phyloP scores from a whole-genome alignment of 2,113 vertebrate genomes.

The Balaeniceps rex region DNA sequence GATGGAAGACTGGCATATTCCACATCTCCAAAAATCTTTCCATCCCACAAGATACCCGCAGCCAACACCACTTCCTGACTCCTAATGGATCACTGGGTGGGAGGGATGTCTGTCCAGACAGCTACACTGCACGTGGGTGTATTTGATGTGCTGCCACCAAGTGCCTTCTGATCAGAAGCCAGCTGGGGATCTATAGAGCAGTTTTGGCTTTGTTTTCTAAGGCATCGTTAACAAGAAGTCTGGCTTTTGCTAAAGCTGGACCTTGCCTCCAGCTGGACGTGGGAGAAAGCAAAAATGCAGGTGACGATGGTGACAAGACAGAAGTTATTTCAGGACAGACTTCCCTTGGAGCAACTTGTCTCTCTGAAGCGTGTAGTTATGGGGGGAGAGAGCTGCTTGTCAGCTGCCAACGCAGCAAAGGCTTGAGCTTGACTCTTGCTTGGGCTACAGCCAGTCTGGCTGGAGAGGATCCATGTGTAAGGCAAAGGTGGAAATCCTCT shows the following conservation, averaged over 20 bases:
- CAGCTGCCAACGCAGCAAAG: not conserved
- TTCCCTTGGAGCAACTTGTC: not conserved
- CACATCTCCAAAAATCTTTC: not conserved
- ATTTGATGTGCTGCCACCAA: slow-evolving; percentile 55
- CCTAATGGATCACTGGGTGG: not conserved
- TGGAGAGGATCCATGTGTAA: not conserved
- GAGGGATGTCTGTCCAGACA: slow-evolving; percentile 13
- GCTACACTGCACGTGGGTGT: slow-evolving; percentile 8
- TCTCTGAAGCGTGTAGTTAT: not conserved
- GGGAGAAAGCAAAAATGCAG: not conserved
- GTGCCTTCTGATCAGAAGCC: slow-evolving; percentile 48
- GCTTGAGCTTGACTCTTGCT: not conserved
- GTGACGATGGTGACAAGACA: not conserved
- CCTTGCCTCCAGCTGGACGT: not conserved
- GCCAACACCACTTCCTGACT: not conserved
- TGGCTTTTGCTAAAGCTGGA: slow-evolving; percentile 1
- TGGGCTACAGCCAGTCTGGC: not conserved
- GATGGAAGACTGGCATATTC: not conserved
- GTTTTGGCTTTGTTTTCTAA: slow-evolving; percentile 28
- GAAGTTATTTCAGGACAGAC: slow-evolving; percentile 23
- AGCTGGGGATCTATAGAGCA: slow-evolving; percentile 6
- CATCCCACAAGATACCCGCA: not conserved
- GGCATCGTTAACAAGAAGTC: not conserved
- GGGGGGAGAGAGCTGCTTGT: not conserved
- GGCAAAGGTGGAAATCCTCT: not conserved